Conservation (phyloP, 2,113 vertebrate genomes). For the Ascaphus truei region DNA sequence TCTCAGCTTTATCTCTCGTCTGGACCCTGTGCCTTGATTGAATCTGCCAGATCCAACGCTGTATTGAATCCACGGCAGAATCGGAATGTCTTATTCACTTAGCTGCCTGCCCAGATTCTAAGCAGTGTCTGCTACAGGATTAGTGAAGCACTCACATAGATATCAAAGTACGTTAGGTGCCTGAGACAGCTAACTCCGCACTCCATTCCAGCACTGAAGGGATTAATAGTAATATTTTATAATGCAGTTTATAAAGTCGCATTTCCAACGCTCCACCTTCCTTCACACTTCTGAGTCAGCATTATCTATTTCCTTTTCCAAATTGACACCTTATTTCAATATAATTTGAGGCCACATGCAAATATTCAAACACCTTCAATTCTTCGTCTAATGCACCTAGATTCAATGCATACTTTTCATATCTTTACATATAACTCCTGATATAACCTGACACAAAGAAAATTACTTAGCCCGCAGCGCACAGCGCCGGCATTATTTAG, state of each 20-base stretch:
- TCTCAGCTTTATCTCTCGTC: constrained; percentile 12
- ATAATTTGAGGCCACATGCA: constrained; percentile 31
- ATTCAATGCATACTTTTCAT: constrained; percentile 8
- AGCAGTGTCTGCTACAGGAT: not conserved
- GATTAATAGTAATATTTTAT: constrained; percentile 17
- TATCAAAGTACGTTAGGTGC: not conserved
- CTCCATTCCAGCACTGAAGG: constrained; percentile 2
- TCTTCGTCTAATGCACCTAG: constrained; percentile 29
- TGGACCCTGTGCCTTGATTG: constrained; percentile 15
- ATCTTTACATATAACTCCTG: constrained; percentile 27
- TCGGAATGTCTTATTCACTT: constrained; percentile 28
- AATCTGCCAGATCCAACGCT: constrained; percentile 23
- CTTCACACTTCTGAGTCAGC: constrained; percentile 32
- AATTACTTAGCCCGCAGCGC: constrained; percentile 25
- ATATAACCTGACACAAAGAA: constrained; percentile 18
- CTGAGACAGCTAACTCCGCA: not conserved
- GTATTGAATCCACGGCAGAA: not conserved
- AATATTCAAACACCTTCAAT: constrained; percentile 37
- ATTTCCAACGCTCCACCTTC: constrained; percentile 1
- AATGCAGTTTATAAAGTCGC: constrained; percentile 14
- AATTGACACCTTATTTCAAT: constrained; percentile 38
- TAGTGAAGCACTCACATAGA: constrained; percentile 6
- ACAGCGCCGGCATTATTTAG: constrained; percentile 35
- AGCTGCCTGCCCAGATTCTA: not conserved
- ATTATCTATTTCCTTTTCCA: constrained; percentile 22